phyloP scores from a whole-genome alignment of 1,140 invertebrate species.

The Polypedilum pembai region DNA sequence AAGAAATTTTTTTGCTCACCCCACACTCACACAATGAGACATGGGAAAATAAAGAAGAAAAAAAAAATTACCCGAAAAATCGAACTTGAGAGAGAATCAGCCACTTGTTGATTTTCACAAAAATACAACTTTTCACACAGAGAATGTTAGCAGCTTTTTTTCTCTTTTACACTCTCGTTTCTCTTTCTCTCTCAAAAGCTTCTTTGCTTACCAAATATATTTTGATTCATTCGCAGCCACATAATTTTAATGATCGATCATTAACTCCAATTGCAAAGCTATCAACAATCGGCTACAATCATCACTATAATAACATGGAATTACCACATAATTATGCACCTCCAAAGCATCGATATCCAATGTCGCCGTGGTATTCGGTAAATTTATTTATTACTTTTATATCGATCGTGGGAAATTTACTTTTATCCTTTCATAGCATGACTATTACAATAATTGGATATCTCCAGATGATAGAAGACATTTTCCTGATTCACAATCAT shows the following conservation, averaged over 20 bases:
- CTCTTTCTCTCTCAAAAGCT: not conserved
- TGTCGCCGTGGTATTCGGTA: constrained; percentile 1
- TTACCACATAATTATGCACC: not conserved
- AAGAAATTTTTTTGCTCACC: no score
- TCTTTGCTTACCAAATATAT: not conserved
- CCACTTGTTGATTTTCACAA: not conserved
- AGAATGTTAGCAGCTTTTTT: not conserved
- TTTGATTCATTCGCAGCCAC: not conserved
- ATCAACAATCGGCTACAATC: not conserved
- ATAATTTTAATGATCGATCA: not conserved
- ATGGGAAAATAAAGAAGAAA: not conserved
- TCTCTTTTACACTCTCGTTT: no score
- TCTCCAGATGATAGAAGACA: not conserved
- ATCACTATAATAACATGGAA: not conserved
- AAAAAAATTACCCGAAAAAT: not conserved
- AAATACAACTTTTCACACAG: not conserved
- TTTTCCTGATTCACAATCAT: not conserved
- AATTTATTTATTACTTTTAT: not conserved
- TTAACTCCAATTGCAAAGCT: not conserved
- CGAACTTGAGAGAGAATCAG: constrained; percentile 4
- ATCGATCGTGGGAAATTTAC: constrained; percentile 3
- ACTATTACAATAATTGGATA: constrained; percentile 3
- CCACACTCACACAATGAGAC: no score
- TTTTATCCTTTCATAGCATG: not conserved
- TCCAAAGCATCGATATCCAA: not conserved